Evolutionary conservation across 1,140 invertebrate species (phyloP), one percentile per base, ranked within the genome.

Genomic region (Chymomyza costata): DNA sequence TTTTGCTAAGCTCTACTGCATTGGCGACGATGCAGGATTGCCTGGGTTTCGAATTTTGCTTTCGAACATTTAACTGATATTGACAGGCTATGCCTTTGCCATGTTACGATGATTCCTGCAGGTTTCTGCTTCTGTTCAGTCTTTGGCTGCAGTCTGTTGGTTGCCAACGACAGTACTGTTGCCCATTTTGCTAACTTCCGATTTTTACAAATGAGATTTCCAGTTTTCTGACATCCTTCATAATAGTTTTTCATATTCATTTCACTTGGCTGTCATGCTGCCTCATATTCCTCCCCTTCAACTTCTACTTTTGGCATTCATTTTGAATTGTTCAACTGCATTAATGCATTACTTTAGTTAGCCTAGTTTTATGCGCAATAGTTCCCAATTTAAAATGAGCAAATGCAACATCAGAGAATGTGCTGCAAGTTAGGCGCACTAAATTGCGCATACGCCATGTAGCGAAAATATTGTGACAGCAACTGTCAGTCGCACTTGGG

Each of bases 71-170:
- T 78, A 80, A 78, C 71, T 78, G 71, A 41, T 67, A 71, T 63
- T 78, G 71, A 80, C 71, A 78, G 73, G 53, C 56, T 80, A 76
- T 74, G 66, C 58, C 66, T 64, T 78, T 57, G 38, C 52, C 18
- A 45, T 34, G 18, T 44, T 50, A 40, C 49, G 11, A 25, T 60
- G 41, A 52, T 37, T 56, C 41, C 64, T n/a, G n/a, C n/a, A n/a
- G n/a, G n/a, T n/a, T n/a, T n/a, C n/a, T n/a, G n/a, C n/a, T n/a
- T n/a, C n/a, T n/a, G n/a, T n/a, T n/a, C n/a, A n/a, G n/a, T n/a
- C n/a, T n/a, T n/a, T n/a, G n/a, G n/a, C n/a, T n/a, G n/a, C n/a
- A n/a, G n/a, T n/a, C n/a, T n/a, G n/a, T n/a, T n/a, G n/a, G n/a
- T n/a, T n/a, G n/a, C n/a, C n/a, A n/a, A n/a, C n/a, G n/a, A n/a